Conservation (phyloP, 64 coral and sea anemone genomes). For the Anthopleura sola region DNA sequence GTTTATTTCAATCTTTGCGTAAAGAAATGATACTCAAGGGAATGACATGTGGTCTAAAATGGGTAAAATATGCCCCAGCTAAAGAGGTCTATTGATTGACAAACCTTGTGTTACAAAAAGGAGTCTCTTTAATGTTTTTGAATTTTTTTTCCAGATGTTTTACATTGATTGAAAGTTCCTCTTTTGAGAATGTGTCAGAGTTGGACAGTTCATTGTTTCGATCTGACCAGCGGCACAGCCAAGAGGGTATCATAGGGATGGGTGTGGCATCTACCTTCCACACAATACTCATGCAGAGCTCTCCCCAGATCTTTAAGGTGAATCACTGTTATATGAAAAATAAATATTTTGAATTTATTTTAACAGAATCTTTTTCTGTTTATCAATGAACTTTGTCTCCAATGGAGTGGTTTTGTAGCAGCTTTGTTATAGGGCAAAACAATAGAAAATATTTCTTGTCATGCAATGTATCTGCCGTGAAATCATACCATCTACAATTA, state of each 20-base stretch:
- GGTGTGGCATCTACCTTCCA: conserved; percentile 95
- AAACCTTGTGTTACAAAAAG: neutral
- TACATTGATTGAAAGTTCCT: conserved; percentile 95
- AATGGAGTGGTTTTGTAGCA: no score
- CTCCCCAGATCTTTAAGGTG: conserved; percentile 94
- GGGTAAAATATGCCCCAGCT: no score
- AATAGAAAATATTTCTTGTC: no score
- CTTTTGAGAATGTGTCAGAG: conserved; percentile 89
- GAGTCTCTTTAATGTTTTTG: neutral
- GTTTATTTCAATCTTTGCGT: neutral
- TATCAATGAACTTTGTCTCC: no score
- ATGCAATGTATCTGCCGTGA: no score
- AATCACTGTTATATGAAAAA: neutral
- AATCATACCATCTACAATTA: neutral
- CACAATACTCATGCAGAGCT: conserved; percentile 95
- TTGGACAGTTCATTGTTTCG: conserved; percentile 69
- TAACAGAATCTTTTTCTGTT: no score
- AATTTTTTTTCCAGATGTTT: conserved; percentile 68
- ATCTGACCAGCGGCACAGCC: conserved; percentile 74
- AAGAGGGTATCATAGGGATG: conserved; percentile 97
- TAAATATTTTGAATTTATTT: no score
- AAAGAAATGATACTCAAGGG: no score
- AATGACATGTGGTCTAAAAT: no score
- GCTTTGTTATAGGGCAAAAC: no score
- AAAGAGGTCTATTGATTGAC: neutral